phyloP scores from a whole-genome alignment of 2,888 invertebrate genomes.

The Coenonympha glycerion region DNA sequence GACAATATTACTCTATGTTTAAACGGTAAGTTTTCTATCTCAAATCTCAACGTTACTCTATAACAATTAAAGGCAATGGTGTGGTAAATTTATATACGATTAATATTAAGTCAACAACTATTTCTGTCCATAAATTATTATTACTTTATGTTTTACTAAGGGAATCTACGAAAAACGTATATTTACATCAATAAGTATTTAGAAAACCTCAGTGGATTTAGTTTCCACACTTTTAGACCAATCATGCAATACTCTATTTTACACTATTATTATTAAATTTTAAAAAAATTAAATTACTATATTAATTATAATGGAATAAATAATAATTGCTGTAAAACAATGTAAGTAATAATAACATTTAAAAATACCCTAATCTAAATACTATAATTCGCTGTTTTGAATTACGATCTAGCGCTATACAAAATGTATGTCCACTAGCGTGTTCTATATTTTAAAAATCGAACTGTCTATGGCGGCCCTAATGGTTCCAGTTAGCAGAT shows the following conservation, averaged over 20 bases:
- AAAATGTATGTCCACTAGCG: constrained; percentile 21
- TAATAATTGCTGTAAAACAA: constrained; percentile 10
- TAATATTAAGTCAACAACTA: not conserved
- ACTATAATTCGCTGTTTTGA: not conserved
- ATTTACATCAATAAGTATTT: not conserved
- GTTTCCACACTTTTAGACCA: constrained; percentile 16
- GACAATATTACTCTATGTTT: constrained; percentile 2
- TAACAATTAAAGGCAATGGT: not conserved
- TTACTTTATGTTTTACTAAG: too few species aligned
- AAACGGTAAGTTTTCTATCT: not conserved
- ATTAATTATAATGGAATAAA: not conserved
- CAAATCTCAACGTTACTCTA: not conserved
- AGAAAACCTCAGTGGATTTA: constrained; percentile 17
- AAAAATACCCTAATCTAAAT: not conserved
- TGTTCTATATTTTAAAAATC: constrained; percentile 24
- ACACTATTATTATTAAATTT: too few species aligned
- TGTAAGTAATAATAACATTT: constrained; percentile 2
- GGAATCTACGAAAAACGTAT: not conserved
- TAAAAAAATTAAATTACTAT: too few species aligned
- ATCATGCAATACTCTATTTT: constrained; percentile 23
- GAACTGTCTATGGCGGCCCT: constrained; percentile 38
- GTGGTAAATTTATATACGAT: not conserved
- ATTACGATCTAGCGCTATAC: constrained; percentile 16
- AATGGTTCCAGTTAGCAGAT: constrained; percentile 32
- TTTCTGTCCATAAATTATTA: too few species aligned